Evolutionary conservation across 2,888 invertebrate species (phyloP).

Genomic region (Pterostichus madidus): DNA sequence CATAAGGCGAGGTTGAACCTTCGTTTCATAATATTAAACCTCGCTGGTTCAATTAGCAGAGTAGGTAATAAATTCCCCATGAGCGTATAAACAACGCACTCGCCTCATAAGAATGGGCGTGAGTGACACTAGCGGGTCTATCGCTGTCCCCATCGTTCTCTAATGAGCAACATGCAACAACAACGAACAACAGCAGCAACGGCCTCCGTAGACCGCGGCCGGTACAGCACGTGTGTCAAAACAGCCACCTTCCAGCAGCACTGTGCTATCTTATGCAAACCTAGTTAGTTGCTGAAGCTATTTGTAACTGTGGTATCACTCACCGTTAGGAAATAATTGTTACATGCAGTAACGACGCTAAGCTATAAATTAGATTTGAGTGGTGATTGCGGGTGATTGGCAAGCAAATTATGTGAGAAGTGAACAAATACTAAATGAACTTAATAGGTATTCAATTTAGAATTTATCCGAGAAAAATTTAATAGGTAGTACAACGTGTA

Average conservation of each 20-base stretch:
- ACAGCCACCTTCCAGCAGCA: neutral
- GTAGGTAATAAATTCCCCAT: no score
- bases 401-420: neutral
- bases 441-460: no score
- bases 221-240: constrained; percentile 11
- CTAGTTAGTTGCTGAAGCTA: constrained; percentile 2
- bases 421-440: no score
- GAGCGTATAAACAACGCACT: no score
- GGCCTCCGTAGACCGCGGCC: neutral
- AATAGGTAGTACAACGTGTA: no score
- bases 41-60: no score
- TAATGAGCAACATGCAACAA: constrained; percentile 2
- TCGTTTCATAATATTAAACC: no score
- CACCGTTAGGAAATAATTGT: constrained; percentile 43
- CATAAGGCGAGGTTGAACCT: no score
- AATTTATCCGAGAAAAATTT: no score
- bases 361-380: constrained; percentile 6
- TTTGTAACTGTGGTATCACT: constrained; percentile 25
- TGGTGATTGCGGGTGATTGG: neutral
- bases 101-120: no score
- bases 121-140: neutral
- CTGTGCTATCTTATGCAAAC: constrained; percentile 5
- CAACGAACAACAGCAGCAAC: neutral
- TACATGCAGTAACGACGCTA: neutral
- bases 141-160: neutral